Evolutionary conservation across 53 echinoderm and acorn worm species (phyloP), one percentile per base, ranked within the genome.

Genomic region (Holothuria leucospilota): DNA sequence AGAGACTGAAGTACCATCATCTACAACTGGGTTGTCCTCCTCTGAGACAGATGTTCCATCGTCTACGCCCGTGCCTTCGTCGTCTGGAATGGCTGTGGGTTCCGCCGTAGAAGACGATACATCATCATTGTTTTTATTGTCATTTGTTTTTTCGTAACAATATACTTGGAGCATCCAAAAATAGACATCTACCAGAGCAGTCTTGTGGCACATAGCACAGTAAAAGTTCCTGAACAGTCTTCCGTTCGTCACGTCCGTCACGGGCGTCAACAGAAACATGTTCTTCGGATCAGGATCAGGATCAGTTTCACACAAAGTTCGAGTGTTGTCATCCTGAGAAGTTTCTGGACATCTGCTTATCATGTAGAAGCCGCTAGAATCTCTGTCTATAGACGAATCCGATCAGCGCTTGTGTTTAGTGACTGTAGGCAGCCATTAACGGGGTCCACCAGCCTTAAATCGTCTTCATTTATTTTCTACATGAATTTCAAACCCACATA

Each of bases 171-270:
- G 16, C 78, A 25, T 23, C 78, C 78, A 78, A 78, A 78, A 78
- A 20, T 78, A 24, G 8, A 56, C 3, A 29, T 29, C 27, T 13
- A 29, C 78, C 4, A 78, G 24, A 53, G 12, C 26, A 52, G 52
- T 24, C n/a, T 51, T 62, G 39, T 88, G 71, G 40, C 89, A 88
- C n/a, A 88, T 28, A 23, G 89, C 89, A 56, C 89, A 88, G 63
- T 88, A 88, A 10, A 73, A 20, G 39, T 88, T 88, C 28, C 69
- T 64, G 53, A 88, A 88, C 29, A 72, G 89, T 42, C 87, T 51
- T 18, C 39, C 27, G 5, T 67, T 67, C 23, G 23, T 51, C 1
- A 21, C 53, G 24, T 62, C 89, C 20, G 84, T 52, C 59, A 83
- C 77, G 6, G 89, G 89, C 9, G 51, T 63, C 3, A 8, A 42